Evolutionary conservation across 30 jellyfish, hydroid and myxozoan genomes (phyloP).

Genomic region (Catostylus mosaicus): DNA sequence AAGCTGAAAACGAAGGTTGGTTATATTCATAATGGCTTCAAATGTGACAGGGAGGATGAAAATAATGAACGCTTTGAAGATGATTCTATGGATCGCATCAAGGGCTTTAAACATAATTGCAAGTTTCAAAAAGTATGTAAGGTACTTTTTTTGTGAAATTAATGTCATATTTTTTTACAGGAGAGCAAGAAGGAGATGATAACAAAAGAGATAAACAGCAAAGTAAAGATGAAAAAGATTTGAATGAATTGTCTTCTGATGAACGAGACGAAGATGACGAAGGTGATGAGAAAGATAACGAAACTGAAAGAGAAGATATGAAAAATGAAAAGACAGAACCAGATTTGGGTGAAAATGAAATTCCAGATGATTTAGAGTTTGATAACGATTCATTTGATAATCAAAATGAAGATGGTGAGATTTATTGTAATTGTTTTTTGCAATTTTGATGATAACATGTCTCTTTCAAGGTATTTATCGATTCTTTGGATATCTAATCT

Average conservation of each 20-base stretch:
- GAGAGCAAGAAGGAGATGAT: constrained; percentile 84
- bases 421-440: too few species aligned
- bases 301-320: constrained; percentile 13
- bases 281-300: constrained; percentile 65
- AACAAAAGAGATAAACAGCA: constrained; percentile 16
- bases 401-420: background rate
- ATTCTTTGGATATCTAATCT: too few species aligned
- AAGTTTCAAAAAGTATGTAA: too few species aligned
- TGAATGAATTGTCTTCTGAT: constrained; percentile 38
- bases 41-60: too few species aligned
- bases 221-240: constrained; percentile 16
- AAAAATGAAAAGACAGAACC: constrained; percentile 34
- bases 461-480: too few species aligned
- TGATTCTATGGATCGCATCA: too few species aligned
- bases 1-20: constrained; percentile 88
- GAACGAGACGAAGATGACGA: constrained; percentile 49
- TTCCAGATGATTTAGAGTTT: constrained; percentile 56
- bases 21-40: too few species aligned
- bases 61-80: too few species aligned
- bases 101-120: too few species aligned
- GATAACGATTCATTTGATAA: constrained; percentile 41
- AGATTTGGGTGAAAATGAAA: constrained; percentile 33
- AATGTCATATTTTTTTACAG: constrained; percentile 17
- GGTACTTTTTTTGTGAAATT: background rate
- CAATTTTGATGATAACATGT: too few species aligned